phyloP scores from a whole-genome alignment of 1,140 invertebrate genomes.

The Paracyclopina nana region DNA sequence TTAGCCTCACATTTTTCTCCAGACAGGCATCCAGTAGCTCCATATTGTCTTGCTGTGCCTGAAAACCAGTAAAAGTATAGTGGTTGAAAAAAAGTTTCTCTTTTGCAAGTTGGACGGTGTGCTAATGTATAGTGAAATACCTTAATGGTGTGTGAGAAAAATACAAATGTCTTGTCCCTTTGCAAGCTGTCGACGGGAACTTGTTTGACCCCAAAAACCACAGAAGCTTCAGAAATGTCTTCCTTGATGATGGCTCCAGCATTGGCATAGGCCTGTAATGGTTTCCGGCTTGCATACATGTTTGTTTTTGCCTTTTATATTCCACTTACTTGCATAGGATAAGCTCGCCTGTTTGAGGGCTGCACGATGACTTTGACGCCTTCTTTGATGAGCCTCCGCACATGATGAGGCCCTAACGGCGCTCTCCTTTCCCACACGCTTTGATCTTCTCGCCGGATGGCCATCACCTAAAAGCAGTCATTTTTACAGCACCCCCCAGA shows the following conservation, averaged over 20 bases:
- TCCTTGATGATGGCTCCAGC: slow-evolving; percentile 82
- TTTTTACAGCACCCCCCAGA: too few relatives aligned
- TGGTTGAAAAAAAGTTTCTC: too few relatives aligned
- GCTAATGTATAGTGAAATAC: neutral
- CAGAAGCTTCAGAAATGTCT: slow-evolving; percentile 81
- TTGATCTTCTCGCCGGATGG: slow-evolving; percentile 54
- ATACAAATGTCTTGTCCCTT: slow-evolving; percentile 89
- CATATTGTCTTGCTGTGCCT: slow-evolving; percentile 93
- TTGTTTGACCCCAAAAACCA: slow-evolving; percentile 95
- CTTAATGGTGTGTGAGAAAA: slow-evolving; percentile 98
- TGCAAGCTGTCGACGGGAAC: slow-evolving; percentile 81
- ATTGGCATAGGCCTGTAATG: slow-evolving; percentile 50
- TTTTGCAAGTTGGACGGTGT: too few relatives aligned
- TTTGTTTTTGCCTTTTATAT: neutral
- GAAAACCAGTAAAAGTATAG: neutral
- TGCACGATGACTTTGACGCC: slow-evolving; percentile 87
- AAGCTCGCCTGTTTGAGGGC: slow-evolving; percentile 88
- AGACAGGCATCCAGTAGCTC: slow-evolving; percentile 82
- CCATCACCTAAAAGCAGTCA: slow-evolving; percentile 13
- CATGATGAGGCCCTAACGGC: slow-evolving; percentile 76
- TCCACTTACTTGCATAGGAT: slow-evolving; percentile 61
- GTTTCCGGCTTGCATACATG: neutral
- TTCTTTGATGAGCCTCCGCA: slow-evolving; percentile 56
- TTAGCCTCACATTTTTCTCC: slow-evolving; percentile 42
- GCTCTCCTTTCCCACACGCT: slow-evolving; percentile 95